Percentiles rank a stretch among this genome's conserved stretches.
These are phyloP conservation scores for Phoxinus phoxinus DNA, from an alignment of 2,113 vertebrate species.

Conservation along the genomic window DNA sequence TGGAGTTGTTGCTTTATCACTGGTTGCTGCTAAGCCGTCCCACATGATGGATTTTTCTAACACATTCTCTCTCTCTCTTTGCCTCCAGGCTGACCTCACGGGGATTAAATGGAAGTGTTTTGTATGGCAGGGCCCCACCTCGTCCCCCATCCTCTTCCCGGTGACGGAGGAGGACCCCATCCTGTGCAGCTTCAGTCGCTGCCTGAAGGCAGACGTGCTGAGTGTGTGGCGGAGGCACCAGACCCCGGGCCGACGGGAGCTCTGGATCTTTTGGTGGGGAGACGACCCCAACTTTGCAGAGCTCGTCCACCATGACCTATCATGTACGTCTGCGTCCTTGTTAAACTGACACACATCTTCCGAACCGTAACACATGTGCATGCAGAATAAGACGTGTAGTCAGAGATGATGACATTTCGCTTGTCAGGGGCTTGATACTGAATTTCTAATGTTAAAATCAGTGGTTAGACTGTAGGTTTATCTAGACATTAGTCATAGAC, in stretches of 20 bases:
- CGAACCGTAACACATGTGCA: not conserved
- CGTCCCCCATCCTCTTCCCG: slow-evolving; percentile 96
- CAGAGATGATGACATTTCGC: not conserved
- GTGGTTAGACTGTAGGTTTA: slow-evolving; percentile 13
- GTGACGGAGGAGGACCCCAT: slow-evolving; percentile 99
- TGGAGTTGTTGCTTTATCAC: not conserved
- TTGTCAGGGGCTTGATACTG: not conserved
- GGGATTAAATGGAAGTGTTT: slow-evolving; percentile 99
- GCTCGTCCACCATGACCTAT: slow-evolving; percentile 95
- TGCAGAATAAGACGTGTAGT: not conserved
- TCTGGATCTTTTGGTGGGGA: slow-evolving; percentile 99
- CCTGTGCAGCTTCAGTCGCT: slow-evolving; percentile 98
- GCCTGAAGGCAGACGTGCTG: slow-evolving; percentile 93
- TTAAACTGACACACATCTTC: not conserved
- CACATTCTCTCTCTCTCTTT: slow-evolving; percentile 33
- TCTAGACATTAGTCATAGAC: slow-evolving; percentile 35
- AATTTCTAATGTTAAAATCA: not conserved
- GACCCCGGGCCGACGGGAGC: slow-evolving; percentile 91
- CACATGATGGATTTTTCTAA: slow-evolving; percentile 4
- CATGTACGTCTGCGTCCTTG: slow-evolving; percentile 79
- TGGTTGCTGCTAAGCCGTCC: not conserved
- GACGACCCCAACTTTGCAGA: slow-evolving; percentile 98
- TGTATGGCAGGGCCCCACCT: slow-evolving; percentile 96
- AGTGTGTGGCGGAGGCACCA: slow-evolving; percentile 97
- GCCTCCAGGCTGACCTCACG: slow-evolving; percentile 91